Evolutionary conservation across 2,888 invertebrate genomes (phyloP).

Genomic region (Tenthredo livida): DNA sequence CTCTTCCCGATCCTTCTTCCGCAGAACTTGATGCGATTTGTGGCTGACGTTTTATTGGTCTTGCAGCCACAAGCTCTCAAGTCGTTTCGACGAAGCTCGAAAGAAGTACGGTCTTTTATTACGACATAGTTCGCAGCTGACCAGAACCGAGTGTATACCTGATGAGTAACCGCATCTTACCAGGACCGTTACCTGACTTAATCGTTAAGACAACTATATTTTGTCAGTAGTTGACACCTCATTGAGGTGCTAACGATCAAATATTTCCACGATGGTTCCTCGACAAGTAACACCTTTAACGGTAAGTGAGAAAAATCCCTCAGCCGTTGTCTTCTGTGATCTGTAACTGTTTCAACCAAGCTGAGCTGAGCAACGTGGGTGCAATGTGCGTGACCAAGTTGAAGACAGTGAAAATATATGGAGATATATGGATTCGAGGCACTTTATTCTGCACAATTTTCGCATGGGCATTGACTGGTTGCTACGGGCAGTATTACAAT

Average conservation of each 20-base stretch:
- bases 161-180: conserved; percentile 20
- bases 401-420: not conserved
- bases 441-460: conserved; percentile 3
- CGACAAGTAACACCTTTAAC: conserved; percentile 1
- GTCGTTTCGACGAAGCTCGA: conserved; percentile 11
- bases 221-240: conserved; percentile 43
- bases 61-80: conserved; percentile 40
- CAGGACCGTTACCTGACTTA: conserved; percentile 37
- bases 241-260: conserved; percentile 35
- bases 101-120: conserved; percentile 42
- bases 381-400: not conserved
- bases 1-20: conserved; percentile 5
- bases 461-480: not conserved
- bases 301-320: conserved; percentile 19
- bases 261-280: conserved; percentile 15
- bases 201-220: conserved; percentile 36
- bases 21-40: conserved; percentile 39
- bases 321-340: conserved; percentile 36
- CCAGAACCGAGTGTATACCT: not conserved
- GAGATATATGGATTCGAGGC: not conserved
- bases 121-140: conserved; percentile 45
- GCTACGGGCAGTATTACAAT: not conserved
- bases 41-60: conserved; percentile 50
- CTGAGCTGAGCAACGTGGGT: not conserved
- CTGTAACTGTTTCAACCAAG: conserved; percentile 29